Evolutionary conservation across 2,113 vertebrate genomes (phyloP).

Genomic region (Morphnarchus princeps): DNA sequence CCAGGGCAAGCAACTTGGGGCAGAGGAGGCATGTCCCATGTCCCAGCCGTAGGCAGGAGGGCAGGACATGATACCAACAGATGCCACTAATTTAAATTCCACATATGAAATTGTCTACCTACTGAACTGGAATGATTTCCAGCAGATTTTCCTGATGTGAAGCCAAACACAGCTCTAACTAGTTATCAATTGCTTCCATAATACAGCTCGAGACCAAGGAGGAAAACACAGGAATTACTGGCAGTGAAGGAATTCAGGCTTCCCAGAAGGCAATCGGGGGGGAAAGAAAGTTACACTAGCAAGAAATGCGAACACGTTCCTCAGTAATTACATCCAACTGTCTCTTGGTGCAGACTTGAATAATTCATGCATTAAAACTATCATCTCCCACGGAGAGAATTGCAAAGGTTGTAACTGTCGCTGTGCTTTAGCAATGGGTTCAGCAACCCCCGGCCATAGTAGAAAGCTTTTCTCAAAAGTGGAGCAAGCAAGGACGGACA

Average conservation of each 20-base stretch:
- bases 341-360: neutral
- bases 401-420: neutral
- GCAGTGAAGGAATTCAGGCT: neutral
- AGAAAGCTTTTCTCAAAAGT: neutral
- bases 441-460: neutral
- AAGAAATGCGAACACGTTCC: neutral
- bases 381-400: neutral
- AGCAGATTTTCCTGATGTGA: neutral
- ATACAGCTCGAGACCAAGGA: neutral
- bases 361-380: neutral
- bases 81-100: neutral
- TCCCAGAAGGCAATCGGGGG: neutral
- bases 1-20: neutral
- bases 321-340: neutral
- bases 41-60: neutral
- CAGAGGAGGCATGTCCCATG: neutral
- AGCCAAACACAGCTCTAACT: neutral
- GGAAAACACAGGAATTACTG: neutral
- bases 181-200: neutral
- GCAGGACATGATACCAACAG: neutral
- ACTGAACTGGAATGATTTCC: neutral
- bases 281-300: neutral
- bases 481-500: accelerated
- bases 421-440: neutral
- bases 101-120: neutral